A percentile compares a stretch with the other conserved stretches of the same genome.
These are phyloP conservation scores for Vanessa atalanta DNA, from an alignment of 1,140 invertebrate genomes.

Conservation along the genomic window DNA sequence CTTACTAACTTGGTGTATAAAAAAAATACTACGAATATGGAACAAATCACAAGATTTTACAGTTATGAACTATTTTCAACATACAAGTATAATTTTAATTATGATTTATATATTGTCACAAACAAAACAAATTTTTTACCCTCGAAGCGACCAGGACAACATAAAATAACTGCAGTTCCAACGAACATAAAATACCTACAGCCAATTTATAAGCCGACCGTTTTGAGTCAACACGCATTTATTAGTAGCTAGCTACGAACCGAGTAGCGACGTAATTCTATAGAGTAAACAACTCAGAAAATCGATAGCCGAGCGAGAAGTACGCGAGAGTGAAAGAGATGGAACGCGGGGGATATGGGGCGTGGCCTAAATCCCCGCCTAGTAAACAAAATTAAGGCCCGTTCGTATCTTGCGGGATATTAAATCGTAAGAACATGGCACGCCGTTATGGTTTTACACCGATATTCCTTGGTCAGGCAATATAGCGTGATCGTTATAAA, in stretches of 20 bases:
- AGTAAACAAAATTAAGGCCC: conserved; percentile 41
- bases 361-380: conserved; percentile 45
- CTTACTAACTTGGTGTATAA: too few relatives aligned
- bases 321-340: conserved; percentile 38
- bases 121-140: neutral
- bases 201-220: conserved; percentile 47
- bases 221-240: conserved; percentile 52
- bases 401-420: conserved; percentile 36
- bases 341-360: conserved; percentile 31
- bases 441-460: conserved; percentile 31
- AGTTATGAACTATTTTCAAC: too few relatives aligned
- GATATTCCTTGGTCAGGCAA: conserved; percentile 33
- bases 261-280: conserved; percentile 54
- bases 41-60: too few relatives aligned
- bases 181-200: conserved; percentile 32
- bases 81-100: too few relatives aligned
- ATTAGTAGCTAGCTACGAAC: conserved; percentile 46
- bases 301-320: conserved; percentile 63
- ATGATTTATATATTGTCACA: neutral
- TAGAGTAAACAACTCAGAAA: conserved; percentile 65
- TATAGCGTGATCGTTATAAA: conserved; percentile 33
- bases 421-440: conserved; percentile 29
- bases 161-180: conserved; percentile 22
- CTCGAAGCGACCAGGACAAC: conserved; percentile 5
- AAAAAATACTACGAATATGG: too few relatives aligned